phyloP scores from a whole-genome alignment of 2,888 invertebrate genomes.

The Biston betularia region DNA sequence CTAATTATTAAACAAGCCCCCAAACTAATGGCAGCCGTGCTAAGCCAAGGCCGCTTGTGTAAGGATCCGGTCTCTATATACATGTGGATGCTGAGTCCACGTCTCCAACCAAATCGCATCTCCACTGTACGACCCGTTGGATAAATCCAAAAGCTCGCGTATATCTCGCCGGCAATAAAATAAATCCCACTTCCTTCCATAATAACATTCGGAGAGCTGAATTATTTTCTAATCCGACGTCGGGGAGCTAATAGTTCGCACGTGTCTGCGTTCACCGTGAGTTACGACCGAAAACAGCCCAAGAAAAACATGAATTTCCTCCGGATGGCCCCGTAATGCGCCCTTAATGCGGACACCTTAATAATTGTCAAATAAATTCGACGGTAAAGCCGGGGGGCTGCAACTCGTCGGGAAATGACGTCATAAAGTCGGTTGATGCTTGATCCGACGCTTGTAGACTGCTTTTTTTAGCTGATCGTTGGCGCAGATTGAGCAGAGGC shows the following conservation, averaged over 20 bases:
- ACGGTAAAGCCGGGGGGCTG: constrained; percentile 72
- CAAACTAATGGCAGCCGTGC: too few species aligned
- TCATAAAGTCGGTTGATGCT: constrained; percentile 68
- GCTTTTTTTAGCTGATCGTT: constrained; percentile 19
- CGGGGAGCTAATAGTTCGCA: constrained; percentile 85
- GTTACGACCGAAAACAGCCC: constrained; percentile 79
- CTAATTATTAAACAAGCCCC: too few species aligned
- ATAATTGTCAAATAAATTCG: constrained; percentile 85
- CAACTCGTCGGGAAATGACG: constrained; percentile 73
- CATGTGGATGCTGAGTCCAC: too few species aligned
- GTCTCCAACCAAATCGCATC: constrained; percentile 6
- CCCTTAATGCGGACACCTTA: constrained; percentile 84
- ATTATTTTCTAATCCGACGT: constrained; percentile 84
- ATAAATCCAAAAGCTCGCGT: constrained; percentile 80
- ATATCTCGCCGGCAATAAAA: constrained; percentile 82
- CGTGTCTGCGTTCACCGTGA: constrained; percentile 80
- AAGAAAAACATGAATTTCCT: constrained; percentile 84
- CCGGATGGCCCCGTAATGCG: constrained; percentile 69
- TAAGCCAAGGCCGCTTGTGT: too few species aligned
- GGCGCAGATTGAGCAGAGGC: constrained; percentile 11
- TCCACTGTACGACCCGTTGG: constrained; percentile 57
- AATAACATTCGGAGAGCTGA: constrained; percentile 84
- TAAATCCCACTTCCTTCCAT: constrained; percentile 81
- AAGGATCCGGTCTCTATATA: too few species aligned
- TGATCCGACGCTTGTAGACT: constrained; percentile 47